Conservation (phyloP, 2,888 invertebrate species). For the Poecilus cupreus region DNA sequence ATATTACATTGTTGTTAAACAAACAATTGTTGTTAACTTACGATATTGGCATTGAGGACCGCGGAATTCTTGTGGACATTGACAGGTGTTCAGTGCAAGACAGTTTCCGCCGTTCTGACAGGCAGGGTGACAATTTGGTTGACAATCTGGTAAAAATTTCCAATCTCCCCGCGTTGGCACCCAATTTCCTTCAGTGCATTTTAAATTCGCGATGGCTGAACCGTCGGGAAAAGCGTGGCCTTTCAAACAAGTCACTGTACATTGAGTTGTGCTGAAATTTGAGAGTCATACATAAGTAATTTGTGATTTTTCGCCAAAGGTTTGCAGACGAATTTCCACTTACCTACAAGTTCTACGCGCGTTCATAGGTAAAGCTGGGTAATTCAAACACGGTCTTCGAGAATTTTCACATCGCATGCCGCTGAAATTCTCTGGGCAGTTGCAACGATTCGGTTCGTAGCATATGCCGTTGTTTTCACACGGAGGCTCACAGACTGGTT, state of each 20-base stretch:
- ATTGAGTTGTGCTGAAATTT: slow-evolving; percentile 8
- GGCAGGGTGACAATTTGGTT: slow-evolving; percentile 80
- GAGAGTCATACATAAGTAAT: neutral
- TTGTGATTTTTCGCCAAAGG: too few relatives aligned
- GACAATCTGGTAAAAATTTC: slow-evolving; percentile 81
- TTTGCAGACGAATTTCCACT: neutral
- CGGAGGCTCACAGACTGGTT: slow-evolving; percentile 81
- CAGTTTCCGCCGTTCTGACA: slow-evolving; percentile 91
- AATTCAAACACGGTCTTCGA: slow-evolving; percentile 81
- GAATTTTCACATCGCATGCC: slow-evolving; percentile 86
- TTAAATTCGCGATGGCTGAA: slow-evolving; percentile 79
- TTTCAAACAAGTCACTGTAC: slow-evolving; percentile 45
- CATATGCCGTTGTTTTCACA: slow-evolving; percentile 91
- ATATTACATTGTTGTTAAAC: neutral
- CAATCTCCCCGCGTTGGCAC: slow-evolving; percentile 79
- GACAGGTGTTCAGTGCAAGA: slow-evolving; percentile 83
- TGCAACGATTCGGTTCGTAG: slow-evolving; percentile 82
- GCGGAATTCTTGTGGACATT: slow-evolving; percentile 82
- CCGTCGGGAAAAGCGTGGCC: slow-evolving; percentile 79
- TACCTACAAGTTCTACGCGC: slow-evolving; percentile 76
- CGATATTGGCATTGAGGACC: slow-evolving; percentile 84
- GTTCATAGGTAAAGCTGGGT: slow-evolving; percentile 80
- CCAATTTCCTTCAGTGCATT: slow-evolving; percentile 84
- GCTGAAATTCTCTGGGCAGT: slow-evolving; percentile 82
- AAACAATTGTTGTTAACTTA: neutral